Conservation (phyloP, 2,797 vertebrate species). For the Danio albolineatus region DNA sequence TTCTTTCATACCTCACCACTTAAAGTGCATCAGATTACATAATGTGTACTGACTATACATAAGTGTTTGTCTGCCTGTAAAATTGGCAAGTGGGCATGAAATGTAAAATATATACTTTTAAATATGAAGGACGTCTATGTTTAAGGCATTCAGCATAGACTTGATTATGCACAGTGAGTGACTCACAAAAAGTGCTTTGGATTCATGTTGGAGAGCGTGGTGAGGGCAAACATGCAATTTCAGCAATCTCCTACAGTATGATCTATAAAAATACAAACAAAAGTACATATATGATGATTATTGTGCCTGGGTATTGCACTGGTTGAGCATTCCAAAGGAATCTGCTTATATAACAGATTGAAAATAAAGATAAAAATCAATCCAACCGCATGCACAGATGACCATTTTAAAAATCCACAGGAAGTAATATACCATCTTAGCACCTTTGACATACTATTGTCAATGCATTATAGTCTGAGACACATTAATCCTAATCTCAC, state of each 20-base stretch:
- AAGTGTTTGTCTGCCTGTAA: neutral
- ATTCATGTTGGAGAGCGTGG: neutral
- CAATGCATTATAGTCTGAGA: neutral
- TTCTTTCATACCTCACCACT: constrained; percentile 17
- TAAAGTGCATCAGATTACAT: constrained; percentile 7
- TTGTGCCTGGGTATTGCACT: neutral
- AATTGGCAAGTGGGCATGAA: neutral
- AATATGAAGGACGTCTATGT: constrained; percentile 8
- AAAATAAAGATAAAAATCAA: neutral
- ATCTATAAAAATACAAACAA: constrained; percentile 12
- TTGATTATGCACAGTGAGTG: neutral
- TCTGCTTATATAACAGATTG: neutral
- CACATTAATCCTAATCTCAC: neutral
- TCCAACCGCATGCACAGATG: neutral
- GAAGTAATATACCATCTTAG: neutral
- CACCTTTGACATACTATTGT: constrained; percentile 2
- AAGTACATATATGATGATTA: neutral
- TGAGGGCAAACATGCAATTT: neutral
- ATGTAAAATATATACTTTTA: constrained; percentile 10
- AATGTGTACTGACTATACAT: constrained; percentile 10
- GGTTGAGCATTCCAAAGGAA: constrained; percentile 1
- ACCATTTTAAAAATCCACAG: neutral
- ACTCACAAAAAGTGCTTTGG: constrained; percentile 4
- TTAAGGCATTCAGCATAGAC: neutral
- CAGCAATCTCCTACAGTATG: neutral